A percentile compares a stretch with the other conserved stretches of the same genome.
Conservation (phyloP, 2,888 invertebrate species). For the Herminia tarsipennalis region DNA sequence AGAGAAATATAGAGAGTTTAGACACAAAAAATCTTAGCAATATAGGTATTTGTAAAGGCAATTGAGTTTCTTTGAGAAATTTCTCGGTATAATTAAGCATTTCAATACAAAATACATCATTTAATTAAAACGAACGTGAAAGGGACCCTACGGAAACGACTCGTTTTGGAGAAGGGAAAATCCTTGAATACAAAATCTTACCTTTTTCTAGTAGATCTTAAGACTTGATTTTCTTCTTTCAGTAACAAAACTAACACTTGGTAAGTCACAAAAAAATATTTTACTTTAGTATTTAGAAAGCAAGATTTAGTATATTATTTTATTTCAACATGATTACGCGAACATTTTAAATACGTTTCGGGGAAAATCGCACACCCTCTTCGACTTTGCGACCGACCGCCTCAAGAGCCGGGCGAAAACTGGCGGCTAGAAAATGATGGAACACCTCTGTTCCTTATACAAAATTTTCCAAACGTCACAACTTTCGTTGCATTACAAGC, state of each 20-base stretch:
- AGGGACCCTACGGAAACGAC: conserved; percentile 39
- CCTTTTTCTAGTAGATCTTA: conserved; percentile 27
- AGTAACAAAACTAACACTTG: conserved; percentile 28
- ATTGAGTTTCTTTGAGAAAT: conserved; percentile 12
- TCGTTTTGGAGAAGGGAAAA: conserved; percentile 18
- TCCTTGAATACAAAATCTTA: conserved; percentile 33
- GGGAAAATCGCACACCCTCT: conserved; percentile 21
- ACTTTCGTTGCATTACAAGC: conserved; percentile 20
- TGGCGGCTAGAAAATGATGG: conserved; percentile 63
- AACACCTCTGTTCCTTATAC: conserved; percentile 58
- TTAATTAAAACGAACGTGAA: conserved; percentile 46
- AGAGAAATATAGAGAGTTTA: not conserved
- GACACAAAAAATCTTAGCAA: not conserved
- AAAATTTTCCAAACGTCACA: conserved; percentile 52
- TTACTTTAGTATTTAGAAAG: not conserved
- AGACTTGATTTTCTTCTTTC: conserved; percentile 7
- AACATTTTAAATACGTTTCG: conserved; percentile 32
- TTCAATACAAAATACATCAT: conserved; percentile 51
- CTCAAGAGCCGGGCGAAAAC: conserved; percentile 50
- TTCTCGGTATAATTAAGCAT: conserved; percentile 43
- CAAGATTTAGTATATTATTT: conserved; percentile 6
- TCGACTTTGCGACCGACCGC: conserved; percentile 42
- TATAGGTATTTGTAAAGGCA: conserved; percentile 3
- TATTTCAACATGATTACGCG: conserved; percentile 27
- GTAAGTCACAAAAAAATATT: conserved; percentile 10